A percentile compares a stretch with the other conserved stretches of the same genome.
Evolutionary conservation across 1,140 invertebrate genomes (phyloP).

Genomic region (Drosophila eugracilis): DNA sequence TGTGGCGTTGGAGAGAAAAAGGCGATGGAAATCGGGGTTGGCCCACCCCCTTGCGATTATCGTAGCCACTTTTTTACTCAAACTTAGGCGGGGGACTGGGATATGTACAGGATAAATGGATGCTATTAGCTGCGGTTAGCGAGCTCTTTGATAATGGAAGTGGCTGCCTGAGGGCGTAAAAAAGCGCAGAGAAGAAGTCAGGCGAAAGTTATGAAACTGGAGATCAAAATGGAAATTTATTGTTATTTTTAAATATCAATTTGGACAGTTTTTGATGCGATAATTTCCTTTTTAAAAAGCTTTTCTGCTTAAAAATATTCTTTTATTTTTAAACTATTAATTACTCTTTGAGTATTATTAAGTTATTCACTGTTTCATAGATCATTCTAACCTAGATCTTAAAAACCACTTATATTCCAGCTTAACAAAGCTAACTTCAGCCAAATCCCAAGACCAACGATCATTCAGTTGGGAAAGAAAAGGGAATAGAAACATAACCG

Average conservation of each 20-base stretch:
- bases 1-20: slow-evolving; percentile 22
- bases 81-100: slow-evolving; percentile 4
- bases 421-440: neutral
- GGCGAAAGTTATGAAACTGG: neutral
- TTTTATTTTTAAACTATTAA: too few species aligned
- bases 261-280: neutral
- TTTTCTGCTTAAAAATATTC: too few species aligned
- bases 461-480: slow-evolving; percentile 3
- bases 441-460: slow-evolving; percentile 13
- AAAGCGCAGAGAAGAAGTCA: neutral
- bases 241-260: neutral
- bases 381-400: too few species aligned
- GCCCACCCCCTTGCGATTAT: slow-evolving; percentile 42
- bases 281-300: neutral
- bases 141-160: slow-evolving; percentile 36
- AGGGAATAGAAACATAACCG: slow-evolving; percentile 8
- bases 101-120: slow-evolving; percentile 33
- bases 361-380: too few species aligned
- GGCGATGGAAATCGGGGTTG: slow-evolving; percentile 1
- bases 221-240: slow-evolving; percentile 7
- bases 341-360: neutral
- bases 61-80: slow-evolving; percentile 27
- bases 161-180: slow-evolving; percentile 13
- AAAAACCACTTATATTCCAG: neutral
- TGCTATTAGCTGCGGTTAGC: slow-evolving; percentile 52